These are phyloP conservation scores for Neotoxoptera formosana DNA, from an alignment of 1,140 invertebrate genomes.

Conservation along the genomic window DNA sequence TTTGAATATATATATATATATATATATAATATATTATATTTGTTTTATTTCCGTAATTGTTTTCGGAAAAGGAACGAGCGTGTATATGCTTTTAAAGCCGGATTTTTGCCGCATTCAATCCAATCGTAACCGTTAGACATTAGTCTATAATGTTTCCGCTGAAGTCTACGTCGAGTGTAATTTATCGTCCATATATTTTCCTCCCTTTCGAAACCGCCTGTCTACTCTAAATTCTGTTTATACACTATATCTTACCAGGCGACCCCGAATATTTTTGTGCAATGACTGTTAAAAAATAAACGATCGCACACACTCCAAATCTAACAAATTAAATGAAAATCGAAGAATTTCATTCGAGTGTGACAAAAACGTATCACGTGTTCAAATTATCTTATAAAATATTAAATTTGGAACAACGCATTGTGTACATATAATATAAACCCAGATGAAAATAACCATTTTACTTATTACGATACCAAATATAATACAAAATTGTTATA, in stretches of 20 bases:
- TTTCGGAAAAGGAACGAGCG: conserved; percentile 32
- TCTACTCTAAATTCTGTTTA: not conserved
- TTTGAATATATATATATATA: not conserved
- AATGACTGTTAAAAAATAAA: conserved; percentile 29
- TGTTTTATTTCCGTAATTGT: conserved; percentile 40
- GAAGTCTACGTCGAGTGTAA: conserved; percentile 19
- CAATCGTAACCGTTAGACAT: not conserved
- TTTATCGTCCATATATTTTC: conserved; percentile 14
- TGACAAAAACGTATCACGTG: not conserved
- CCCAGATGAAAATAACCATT: not conserved
- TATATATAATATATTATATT: not conserved
- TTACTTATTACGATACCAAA: not conserved
- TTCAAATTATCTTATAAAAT: not conserved
- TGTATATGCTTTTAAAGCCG: conserved; percentile 6
- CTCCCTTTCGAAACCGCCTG: not conserved
- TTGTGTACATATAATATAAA: not conserved
- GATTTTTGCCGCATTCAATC: conserved; percentile 11
- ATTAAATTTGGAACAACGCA: not conserved
- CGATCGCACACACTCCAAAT: not conserved
- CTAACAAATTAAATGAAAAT: not conserved
- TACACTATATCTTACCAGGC: not conserved
- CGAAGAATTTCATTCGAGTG: not conserved
- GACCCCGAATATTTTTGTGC: not conserved
- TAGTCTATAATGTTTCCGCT: conserved; percentile 12
- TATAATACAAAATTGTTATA: not conserved